These are phyloP conservation scores for Nyctereutes procyonoides DNA, from an alignment of 2,113 vertebrate species.

Conservation along the genomic window DNA sequence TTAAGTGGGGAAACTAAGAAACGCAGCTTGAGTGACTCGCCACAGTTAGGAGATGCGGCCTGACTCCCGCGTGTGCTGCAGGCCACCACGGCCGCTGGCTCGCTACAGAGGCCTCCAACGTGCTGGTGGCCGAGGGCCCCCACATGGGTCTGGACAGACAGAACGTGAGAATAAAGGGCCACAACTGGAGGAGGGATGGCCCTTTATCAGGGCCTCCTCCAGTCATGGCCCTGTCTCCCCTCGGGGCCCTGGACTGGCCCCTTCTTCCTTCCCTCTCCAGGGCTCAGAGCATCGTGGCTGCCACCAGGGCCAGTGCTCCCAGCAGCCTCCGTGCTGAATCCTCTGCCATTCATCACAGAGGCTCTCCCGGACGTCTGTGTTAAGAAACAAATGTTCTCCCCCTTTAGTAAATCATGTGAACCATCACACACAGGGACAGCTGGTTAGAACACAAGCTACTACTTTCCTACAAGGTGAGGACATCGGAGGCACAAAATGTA, in stretches of 20 bases:
- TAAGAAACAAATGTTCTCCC: conserved; percentile 61
- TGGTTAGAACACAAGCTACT: conserved; percentile 57
- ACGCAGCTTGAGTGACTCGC: not conserved
- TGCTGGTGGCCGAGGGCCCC: fast-evolving
- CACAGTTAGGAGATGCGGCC: not conserved
- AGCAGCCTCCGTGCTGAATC: not conserved
- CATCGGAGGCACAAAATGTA: not conserved
- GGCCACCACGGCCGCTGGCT: not conserved
- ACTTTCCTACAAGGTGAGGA: conserved; percentile 59
- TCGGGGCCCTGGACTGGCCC: not conserved
- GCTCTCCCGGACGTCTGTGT: not conserved
- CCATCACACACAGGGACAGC: conserved; percentile 40
- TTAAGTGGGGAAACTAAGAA: not conserved
- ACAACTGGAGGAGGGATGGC: too few relatives aligned
- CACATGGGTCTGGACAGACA: not conserved
- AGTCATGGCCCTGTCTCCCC: not conserved
- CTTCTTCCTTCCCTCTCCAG: not conserved
- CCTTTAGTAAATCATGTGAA: conserved; percentile 62
- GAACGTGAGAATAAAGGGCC: not conserved
- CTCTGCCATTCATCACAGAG: conserved; percentile 21
- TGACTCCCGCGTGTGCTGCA: not conserved
- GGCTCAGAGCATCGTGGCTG: not conserved
- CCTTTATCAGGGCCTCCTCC: not conserved
- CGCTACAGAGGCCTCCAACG: not conserved
- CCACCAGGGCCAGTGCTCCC: not conserved